A percentile compares a stretch with the other conserved stretches of the same genome.
These are phyloP conservation scores for Copidosoma floridanum DNA, from an alignment of 1,140 invertebrate species.

Conservation along the genomic window DNA sequence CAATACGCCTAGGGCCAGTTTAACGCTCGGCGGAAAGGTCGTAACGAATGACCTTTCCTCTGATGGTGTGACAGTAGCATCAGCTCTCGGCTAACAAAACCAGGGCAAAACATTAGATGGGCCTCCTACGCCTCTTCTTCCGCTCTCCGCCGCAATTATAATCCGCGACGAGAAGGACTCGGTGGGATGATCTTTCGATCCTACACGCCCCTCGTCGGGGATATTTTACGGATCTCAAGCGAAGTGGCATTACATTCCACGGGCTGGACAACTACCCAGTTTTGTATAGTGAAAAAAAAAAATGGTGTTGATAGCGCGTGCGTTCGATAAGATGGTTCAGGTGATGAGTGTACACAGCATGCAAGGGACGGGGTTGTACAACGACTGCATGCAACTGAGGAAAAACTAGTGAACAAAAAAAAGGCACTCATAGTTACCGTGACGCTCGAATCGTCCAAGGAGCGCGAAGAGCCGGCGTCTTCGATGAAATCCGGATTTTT, in stretches of 20 bases:
- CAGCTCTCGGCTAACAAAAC: constrained; percentile 42
- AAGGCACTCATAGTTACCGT: constrained; percentile 41
- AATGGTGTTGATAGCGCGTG: too few relatives aligned
- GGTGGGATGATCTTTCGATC: constrained; percentile 25
- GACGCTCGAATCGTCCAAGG: constrained; percentile 48
- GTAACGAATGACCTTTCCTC: too few relatives aligned
- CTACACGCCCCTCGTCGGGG: constrained; percentile 9
- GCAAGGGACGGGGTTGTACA: too few relatives aligned
- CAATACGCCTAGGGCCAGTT: too few relatives aligned
- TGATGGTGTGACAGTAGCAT: too few relatives aligned
- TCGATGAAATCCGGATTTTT: constrained; percentile 47
- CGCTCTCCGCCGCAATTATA: constrained; percentile 31
- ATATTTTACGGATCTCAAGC: too few relatives aligned
- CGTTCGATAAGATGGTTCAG: too few relatives aligned
- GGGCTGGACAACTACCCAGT: too few relatives aligned
- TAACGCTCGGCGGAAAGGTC: too few relatives aligned
- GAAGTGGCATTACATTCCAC: too few relatives aligned
- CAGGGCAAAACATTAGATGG: constrained; percentile 47
- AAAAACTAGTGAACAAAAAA: not conserved
- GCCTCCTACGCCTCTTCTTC: constrained; percentile 18
- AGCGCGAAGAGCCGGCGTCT: constrained; percentile 48
- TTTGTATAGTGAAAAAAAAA: too few relatives aligned
- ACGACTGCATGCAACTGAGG: not conserved
- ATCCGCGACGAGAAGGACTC: constrained; percentile 34
- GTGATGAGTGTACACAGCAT: too few relatives aligned